phyloP scores from a whole-genome alignment of 2,888 invertebrate species.

The Nesidiocoris tenuis region DNA sequence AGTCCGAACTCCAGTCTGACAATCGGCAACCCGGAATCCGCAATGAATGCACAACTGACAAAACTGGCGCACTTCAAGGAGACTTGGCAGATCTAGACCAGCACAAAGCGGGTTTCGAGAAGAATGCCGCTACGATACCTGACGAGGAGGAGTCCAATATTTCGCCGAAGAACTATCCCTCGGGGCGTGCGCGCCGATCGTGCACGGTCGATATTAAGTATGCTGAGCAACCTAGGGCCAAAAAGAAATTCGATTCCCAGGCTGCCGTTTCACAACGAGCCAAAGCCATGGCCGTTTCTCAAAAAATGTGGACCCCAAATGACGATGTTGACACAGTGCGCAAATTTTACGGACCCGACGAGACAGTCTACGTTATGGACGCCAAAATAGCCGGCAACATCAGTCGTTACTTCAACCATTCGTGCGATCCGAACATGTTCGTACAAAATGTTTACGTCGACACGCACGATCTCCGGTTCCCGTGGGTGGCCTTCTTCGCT shows the following conservation, averaged over 20 bases:
- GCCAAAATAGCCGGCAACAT: constrained; percentile 96
- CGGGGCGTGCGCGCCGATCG: too few species aligned
- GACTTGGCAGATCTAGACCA: constrained; percentile 93
- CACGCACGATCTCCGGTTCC: constrained; percentile 94
- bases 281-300: background rate
- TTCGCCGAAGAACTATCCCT: too few species aligned
- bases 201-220: background rate
- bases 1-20: too few species aligned
- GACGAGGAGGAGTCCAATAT: constrained; percentile 52
- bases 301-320: background rate
- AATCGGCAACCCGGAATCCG: background rate
- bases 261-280: background rate
- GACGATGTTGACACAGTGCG: constrained; percentile 6
- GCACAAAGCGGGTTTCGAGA: constrained; percentile 58
- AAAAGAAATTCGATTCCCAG: background rate
- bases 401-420: constrained; percentile 92
- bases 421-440: constrained; percentile 93
- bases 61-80: constrained; percentile 64
- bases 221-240: background rate
- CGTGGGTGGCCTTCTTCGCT: constrained; percentile 90
- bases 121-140: constrained; percentile 50
- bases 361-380: constrained; percentile 92
- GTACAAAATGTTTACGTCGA: constrained; percentile 99
- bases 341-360: constrained; percentile 57
- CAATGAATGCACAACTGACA: constrained; percentile 78